Evolutionary conservation across 2,888 invertebrate species (phyloP).

Genomic region (Thyatira batis): DNA sequence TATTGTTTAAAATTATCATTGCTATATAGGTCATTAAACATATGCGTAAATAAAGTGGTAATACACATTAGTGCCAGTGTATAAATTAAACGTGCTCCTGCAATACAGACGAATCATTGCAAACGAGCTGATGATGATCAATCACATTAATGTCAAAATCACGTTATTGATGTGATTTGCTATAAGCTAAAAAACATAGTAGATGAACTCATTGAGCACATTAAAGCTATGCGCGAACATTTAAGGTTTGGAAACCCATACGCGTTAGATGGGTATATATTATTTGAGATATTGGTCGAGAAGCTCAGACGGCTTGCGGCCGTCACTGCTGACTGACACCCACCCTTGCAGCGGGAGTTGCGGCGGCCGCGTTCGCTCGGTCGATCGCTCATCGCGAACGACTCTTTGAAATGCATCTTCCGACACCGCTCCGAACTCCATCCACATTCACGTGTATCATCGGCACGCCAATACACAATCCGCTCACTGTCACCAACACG

Average conservation of each 20-base stretch:
- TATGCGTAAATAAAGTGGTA: too few relatives aligned
- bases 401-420: slow-evolving; percentile 83
- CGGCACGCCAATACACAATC: slow-evolving; percentile 72
- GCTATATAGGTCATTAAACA: too few relatives aligned
- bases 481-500: slow-evolving; percentile 68
- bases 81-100: too few relatives aligned
- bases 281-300: slow-evolving; percentile 36
- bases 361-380: slow-evolving; percentile 80
- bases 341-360: slow-evolving; percentile 81
- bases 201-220: too few relatives aligned
- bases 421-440: slow-evolving; percentile 71
- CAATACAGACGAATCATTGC: too few relatives aligned
- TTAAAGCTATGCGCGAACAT: neutral
- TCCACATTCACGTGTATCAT: slow-evolving; percentile 80
- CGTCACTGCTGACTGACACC: slow-evolving; percentile 60
- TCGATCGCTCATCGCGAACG: slow-evolving; percentile 82
- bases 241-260: neutral
- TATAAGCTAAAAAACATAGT: too few relatives aligned
- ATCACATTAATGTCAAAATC: too few relatives aligned
- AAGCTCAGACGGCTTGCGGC: slow-evolving; percentile 50
- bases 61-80: too few relatives aligned
- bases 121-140: too few relatives aligned
- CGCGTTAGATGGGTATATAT: slow-evolving; percentile 20
- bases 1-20: too few relatives aligned
- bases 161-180: too few relatives aligned